Evolutionary conservation across 2,888 invertebrate genomes (phyloP).

Genomic region (Hipparchia semele): DNA sequence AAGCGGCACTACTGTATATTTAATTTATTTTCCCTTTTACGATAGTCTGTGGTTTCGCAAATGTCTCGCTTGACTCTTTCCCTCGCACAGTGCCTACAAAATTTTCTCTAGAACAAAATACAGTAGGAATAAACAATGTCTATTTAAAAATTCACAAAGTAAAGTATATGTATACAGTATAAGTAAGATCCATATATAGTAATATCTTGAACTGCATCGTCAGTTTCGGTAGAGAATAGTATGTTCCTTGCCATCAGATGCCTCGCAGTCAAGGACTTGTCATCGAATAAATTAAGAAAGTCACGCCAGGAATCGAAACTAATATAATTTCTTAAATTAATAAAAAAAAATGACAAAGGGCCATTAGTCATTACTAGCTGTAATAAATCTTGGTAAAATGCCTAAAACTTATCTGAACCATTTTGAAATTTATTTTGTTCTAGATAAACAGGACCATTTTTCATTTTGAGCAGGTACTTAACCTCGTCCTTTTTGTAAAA

Average conservation of each 20-base stretch:
- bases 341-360: neutral
- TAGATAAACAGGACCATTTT: neutral
- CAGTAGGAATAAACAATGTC: too few relatives aligned
- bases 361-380: constrained; percentile 1
- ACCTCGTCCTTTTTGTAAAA: too few relatives aligned
- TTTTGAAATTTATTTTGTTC: neutral
- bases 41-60: neutral
- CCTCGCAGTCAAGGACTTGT: too few relatives aligned
- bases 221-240: too few relatives aligned
- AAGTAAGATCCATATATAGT: too few relatives aligned
- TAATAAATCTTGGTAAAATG: constrained; percentile 12
- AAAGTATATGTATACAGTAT: neutral
- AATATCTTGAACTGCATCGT: too few relatives aligned
- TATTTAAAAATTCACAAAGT: neutral
- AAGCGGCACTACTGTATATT: neutral
- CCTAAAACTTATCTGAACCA: neutral
- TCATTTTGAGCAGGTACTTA: neutral
- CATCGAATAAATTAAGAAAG: too few relatives aligned
- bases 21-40: constrained; percentile 11
- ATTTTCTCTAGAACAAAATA: neutral
- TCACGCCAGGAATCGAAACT: too few relatives aligned
- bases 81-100: neutral
- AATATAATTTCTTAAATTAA: too few relatives aligned
- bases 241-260: too few relatives aligned
- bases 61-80: neutral